These are phyloP conservation scores for Agelaius tricolor DNA, from an alignment of 2,113 vertebrate species.

Conservation along the genomic window DNA sequence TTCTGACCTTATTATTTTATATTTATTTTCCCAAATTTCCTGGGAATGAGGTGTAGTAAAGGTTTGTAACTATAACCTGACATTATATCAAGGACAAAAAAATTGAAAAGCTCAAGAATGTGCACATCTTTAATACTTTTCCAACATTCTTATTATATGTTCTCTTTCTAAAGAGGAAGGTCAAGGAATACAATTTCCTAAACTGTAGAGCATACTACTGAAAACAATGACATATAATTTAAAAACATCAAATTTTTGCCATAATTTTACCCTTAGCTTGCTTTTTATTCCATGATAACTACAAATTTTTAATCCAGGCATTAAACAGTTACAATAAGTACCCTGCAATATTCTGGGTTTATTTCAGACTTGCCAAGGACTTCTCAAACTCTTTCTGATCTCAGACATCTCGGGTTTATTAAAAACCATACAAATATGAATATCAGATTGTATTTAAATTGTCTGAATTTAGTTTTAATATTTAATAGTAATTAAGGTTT, in stretches of 20 bases:
- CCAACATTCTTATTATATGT: neutral
- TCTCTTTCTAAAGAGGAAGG: neutral
- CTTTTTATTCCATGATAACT: neutral
- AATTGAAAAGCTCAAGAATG: neutral
- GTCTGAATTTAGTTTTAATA: neutral
- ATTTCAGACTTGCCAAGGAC: neutral
- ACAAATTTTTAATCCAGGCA: neutral
- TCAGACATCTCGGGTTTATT: neutral
- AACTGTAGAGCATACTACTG: neutral
- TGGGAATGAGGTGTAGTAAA: neutral
- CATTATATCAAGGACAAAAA: neutral
- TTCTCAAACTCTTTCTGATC: neutral
- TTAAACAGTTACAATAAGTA: neutral
- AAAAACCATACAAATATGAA: neutral
- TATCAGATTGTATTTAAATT: neutral
- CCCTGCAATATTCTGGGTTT: neutral
- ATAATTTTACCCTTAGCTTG: neutral
- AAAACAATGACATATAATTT: neutral
- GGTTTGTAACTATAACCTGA: neutral
- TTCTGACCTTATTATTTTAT: neutral
- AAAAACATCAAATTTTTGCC: fast-evolving
- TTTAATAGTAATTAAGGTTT: neutral
- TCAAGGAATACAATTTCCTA: neutral
- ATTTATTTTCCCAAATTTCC: neutral
- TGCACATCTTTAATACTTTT: neutral